Evolutionary conservation across 2,888 invertebrate species (phyloP), one percentile per base, ranked within the genome.

Genomic region (Deilephila elpenor): DNA sequence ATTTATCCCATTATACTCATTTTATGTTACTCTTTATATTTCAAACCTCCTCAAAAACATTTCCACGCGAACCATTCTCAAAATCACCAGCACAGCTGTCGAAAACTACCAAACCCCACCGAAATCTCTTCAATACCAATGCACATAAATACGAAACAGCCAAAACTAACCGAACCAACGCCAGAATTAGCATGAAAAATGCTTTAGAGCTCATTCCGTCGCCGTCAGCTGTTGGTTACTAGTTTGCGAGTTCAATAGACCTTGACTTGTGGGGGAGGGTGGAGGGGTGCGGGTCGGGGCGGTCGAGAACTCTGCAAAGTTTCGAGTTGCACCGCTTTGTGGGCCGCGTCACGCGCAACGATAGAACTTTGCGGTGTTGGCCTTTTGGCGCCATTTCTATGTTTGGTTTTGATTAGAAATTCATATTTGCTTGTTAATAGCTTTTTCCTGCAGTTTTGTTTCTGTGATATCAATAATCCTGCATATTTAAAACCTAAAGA

Each of bases 301-400:
- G 74, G 71, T 71, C 51, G 74, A 53, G 71, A 73, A 73, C 72
- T 74, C 72, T 62, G 56, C 61, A 75, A 77, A 78, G 78, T 78
- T 78, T 75, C 61, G 56, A 19, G 70, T 77, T 75, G 73, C 76
- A 74, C 56, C 78, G 76, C 74, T 78, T 75, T 62, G 73, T 60
- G 34, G 74, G 56, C 67, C 56, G 73, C 73, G 74, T 76, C 34
- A 75, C 71, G 75, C 71, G 67, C 72, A 14, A 71, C 73, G 75
- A 73, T 75, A 11, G 11, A 51, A 67, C 25, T 51, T 67, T 51
- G 34, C 51, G 17, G 20, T 25, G 51, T 44, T 62, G 8, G n/a
- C 67, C 17, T 67, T 67, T 14, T 44, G 67, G 7, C 25, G 67
- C 14, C 44, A 17, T 67, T 67, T 67, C 25, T 51, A 5, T 6